Base-by-base conservation (phyloP, 2,113 vertebrate genomes). In the Xyliphius kryptos region DNA sequence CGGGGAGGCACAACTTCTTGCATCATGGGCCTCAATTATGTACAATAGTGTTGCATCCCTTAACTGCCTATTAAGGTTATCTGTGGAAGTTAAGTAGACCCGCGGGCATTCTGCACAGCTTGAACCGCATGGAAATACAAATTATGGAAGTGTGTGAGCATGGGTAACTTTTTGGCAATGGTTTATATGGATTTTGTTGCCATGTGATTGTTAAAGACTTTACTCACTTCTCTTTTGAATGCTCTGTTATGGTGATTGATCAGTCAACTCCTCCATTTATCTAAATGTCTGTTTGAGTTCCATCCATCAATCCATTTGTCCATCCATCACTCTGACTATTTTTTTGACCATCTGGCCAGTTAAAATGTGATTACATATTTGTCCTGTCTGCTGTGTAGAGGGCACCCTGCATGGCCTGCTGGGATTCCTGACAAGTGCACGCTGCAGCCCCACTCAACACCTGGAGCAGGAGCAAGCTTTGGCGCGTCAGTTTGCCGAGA, bases 391-490 rank as follows among this genome's bases (percentile, higher is more conserved):
- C 69, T 50, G 56, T 46, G 73, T 57, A 94, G 91, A 94, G 82
- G 85, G 88, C 6, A 83, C 89, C 38, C 83, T 98, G 74, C 84
- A 87, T 44, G 87, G 88, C 44, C 92, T 98, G 32, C 82, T 98
- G 74, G 88, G 90, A 43, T 87, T 90, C 58, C 78, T 98, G 75
- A 96, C 94, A 0, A 89, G 88, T 63, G 84, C 90, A 0, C 87
- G 87, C 0, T 91, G 92, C 3, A 90, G 89, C 48, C 92, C 95
- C 3, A 97, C 94, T 0, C 95, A 98, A 68, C 95, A 98, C 49
- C 88, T 98, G 85, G 95, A 98, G 91, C 91, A 93, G 85, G 94
- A 97, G 87, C 95, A 97, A 88, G 92, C 95, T 74, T 89, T 97
- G 77, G 93, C 94, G n/a, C 92, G 94, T 19, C 95, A 97, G 84